A percentile compares a stretch with the other conserved stretches of the same genome.
Evolutionary conservation across 2,888 invertebrate species (phyloP).

Genomic region (Rosalia funebris): DNA sequence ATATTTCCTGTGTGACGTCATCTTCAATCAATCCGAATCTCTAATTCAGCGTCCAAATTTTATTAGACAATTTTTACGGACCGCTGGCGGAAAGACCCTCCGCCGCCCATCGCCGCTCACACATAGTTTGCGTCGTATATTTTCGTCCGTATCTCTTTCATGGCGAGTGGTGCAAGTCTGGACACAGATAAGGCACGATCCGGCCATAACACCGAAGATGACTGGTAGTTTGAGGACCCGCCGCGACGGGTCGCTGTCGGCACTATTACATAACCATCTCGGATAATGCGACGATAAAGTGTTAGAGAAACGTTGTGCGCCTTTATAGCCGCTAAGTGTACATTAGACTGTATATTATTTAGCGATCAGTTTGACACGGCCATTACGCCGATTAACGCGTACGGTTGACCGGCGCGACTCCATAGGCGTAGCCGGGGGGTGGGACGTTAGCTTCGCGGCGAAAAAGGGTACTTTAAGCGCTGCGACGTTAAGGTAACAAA

Average conservation of each 20-base stretch:
- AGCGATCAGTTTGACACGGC: slow-evolving; percentile 34
- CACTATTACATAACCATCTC: slow-evolving; percentile 50
- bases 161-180: slow-evolving; percentile 54
- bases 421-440: not conserved
- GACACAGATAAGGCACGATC: slow-evolving; percentile 60
- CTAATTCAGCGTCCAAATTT: no score
- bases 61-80: no score
- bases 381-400: slow-evolving; percentile 15
- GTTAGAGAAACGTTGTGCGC: slow-evolving; percentile 36
- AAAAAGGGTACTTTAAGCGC: slow-evolving; percentile 4
- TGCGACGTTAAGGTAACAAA: slow-evolving; percentile 8
- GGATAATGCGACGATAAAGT: slow-evolving; percentile 48
- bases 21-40: no score
- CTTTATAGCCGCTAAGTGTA: slow-evolving; percentile 45
- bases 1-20: no score
- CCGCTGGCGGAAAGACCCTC: slow-evolving; percentile 4
- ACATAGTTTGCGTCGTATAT: slow-evolving; percentile 54
- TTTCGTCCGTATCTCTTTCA: slow-evolving; percentile 58
- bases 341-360: slow-evolving; percentile 35
- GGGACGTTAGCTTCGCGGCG: not conserved
- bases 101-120: slow-evolving; percentile 17
- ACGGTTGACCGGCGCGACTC: not conserved
- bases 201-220: slow-evolving; percentile 57
- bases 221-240: slow-evolving; percentile 53
- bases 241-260: slow-evolving; percentile 47